A percentile compares a stretch with the other conserved stretches of the same genome.
Evolutionary conservation across 2,888 invertebrate genomes (phyloP).

Genomic region (Formica aserva): DNA sequence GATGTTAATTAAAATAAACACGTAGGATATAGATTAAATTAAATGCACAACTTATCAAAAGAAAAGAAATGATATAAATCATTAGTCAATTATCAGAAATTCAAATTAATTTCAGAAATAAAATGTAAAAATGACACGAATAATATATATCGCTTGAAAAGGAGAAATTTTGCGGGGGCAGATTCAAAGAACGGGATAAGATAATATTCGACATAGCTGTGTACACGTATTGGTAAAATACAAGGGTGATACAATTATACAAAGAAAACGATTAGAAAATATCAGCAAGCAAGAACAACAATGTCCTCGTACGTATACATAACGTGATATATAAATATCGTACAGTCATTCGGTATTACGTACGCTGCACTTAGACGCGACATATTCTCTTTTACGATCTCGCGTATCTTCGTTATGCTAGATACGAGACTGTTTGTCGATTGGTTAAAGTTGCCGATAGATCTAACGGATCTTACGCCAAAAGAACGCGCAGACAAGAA

Average conservation of each 20-base stretch:
- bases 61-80: background rate
- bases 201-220: constrained; percentile 71
- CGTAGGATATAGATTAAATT: background rate
- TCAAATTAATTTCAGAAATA: constrained; percentile 18
- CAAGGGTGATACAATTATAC: constrained; percentile 72
- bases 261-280: constrained; percentile 73
- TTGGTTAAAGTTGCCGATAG: constrained; percentile 76
- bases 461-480: constrained; percentile 7
- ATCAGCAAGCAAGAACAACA: constrained; percentile 75
- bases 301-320: constrained; percentile 73
- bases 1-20: background rate
- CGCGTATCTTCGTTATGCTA: constrained; percentile 43
- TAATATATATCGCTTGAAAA: background rate
- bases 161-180: constrained; percentile 5
- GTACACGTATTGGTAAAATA: constrained; percentile 72
- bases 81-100: background rate
- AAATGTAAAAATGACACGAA: constrained; percentile 20
- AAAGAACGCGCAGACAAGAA: constrained; percentile 35
- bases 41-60: background rate
- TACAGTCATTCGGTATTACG: constrained; percentile 65
- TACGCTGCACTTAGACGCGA: constrained; percentile 55
- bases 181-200: constrained; percentile 44
- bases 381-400: constrained; percentile 48
- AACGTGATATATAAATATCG: constrained; percentile 61
- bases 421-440: constrained; percentile 68